phyloP scores from a whole-genome alignment of 2,888 invertebrate genomes.

The Hypercompe scribonia region DNA sequence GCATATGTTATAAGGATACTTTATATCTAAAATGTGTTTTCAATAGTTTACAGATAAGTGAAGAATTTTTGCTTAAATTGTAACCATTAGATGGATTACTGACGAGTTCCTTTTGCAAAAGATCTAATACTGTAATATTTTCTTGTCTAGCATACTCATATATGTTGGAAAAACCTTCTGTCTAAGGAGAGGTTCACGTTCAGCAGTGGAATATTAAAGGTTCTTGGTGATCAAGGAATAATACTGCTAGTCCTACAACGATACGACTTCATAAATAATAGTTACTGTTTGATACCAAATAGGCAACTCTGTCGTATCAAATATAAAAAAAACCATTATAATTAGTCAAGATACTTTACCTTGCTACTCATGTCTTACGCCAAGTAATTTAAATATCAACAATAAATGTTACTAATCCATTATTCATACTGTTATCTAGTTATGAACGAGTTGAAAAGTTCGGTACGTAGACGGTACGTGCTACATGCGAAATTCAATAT shows the following conservation, averaged over 20 bases:
- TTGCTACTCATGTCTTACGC: not conserved
- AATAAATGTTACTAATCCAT: not conserved
- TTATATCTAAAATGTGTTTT: not conserved
- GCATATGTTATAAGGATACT: not conserved
- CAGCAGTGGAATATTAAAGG: too few species aligned
- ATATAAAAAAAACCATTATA: not conserved
- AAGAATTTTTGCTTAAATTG: not conserved
- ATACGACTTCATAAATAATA: not conserved
- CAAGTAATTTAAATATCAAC: not conserved
- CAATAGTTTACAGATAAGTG: not conserved
- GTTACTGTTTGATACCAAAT: not conserved
- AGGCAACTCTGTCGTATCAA: not conserved
- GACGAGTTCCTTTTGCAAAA: not conserved
- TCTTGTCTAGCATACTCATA: too few species aligned
- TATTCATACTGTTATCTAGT: constrained; percentile 2
- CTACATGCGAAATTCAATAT: constrained; percentile 61
- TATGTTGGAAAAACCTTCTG: too few species aligned
- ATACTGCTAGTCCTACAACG: not conserved
- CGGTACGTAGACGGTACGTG: constrained; percentile 27
- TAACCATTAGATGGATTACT: not conserved
- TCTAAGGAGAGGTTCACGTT: too few species aligned
- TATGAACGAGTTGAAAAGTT: constrained; percentile 20
- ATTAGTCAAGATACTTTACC: not conserved
- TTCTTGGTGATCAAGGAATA: not conserved
- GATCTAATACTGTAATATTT: too few species aligned